Base-by-base conservation (phyloP, 2,113 vertebrate genomes). In the Cololabis saira region DNA sequence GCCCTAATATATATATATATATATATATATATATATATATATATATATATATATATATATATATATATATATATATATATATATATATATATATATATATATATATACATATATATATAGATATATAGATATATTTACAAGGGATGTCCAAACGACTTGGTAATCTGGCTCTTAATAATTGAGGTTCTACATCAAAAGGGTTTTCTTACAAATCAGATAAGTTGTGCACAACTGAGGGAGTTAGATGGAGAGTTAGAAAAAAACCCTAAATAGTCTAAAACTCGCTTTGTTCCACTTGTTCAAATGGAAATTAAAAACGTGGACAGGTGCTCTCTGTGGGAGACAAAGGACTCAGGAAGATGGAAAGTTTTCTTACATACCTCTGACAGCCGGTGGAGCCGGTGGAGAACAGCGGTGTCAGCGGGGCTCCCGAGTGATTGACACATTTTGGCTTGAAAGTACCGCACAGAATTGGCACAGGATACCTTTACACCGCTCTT, bases 391-490 rank as follows among this genome's bases (percentile, higher is more conserved):
- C 54, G 15, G 67, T 63, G 59, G 61, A 57, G 67, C 24, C 3
- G 40, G 22, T 43, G 62, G 6, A 61, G 78, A 56, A 62, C 67
- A 43, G 66, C 18, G 21, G 22, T 17, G 6, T 81, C 52, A 78
- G 44, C 63, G 43, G 30, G 54, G 19, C 56, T 61, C 58, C 68
- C 17, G 44, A 53, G 62, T 67, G 56, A 80, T 22, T 67, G 78
- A 67, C 66, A 75, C 40, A 37, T 83, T 74, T 74, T 78, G 67
- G 40, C 64, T 66, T 18, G 10, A 59, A 76, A 16, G 19, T 48
- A 54, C 17, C 56, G 24, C 17, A 12, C 56, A 49, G 53, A 75
- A 74, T 75, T 56, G 72, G 19, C 60, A 42, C 10, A 71, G 50
- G 43, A 52, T 52, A 27, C 14, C 49, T 56, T n/a, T 8, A 21